phyloP scores from a whole-genome alignment of 2,888 invertebrate genomes.

The Balanococcus diminutus region DNA sequence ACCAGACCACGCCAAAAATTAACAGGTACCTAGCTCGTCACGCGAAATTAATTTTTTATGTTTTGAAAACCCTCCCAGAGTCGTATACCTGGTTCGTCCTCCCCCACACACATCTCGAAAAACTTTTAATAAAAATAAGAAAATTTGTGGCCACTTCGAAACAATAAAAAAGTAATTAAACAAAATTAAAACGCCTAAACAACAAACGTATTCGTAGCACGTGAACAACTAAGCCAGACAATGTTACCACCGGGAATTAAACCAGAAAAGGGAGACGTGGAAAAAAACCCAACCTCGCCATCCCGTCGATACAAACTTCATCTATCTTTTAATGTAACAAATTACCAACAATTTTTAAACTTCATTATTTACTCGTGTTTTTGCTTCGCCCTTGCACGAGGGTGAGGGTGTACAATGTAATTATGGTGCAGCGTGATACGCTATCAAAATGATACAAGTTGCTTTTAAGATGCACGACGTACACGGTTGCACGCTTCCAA shows the following conservation, averaged over 20 bases:
- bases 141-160: not conserved
- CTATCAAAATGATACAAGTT: not conserved
- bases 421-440: not conserved
- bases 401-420: no score
- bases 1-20: not conserved
- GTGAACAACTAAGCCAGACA: not conserved
- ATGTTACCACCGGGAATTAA: slow-evolving; percentile 2
- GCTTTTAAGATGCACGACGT: not conserved
- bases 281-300: not conserved
- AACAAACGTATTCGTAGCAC: slow-evolving; percentile 5
- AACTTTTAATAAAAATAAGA: not conserved
- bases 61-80: not conserved
- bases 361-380: not conserved
- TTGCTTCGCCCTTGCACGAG: not conserved
- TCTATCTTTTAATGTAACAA: slow-evolving; percentile 10
- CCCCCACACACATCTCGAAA: not conserved
- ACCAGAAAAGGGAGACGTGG: not conserved
- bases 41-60: slow-evolving; percentile 4
- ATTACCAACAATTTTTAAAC: slow-evolving; percentile 24
- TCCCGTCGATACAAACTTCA: not conserved
- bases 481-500: not conserved
- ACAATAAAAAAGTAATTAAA: slow-evolving; percentile 22
- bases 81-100: no score
- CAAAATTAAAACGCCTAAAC: not conserved
- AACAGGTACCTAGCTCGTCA: not conserved